Base-by-base conservation (phyloP, 2,888 invertebrate genomes). In the Hirtodrosophila trivittata region DNA sequence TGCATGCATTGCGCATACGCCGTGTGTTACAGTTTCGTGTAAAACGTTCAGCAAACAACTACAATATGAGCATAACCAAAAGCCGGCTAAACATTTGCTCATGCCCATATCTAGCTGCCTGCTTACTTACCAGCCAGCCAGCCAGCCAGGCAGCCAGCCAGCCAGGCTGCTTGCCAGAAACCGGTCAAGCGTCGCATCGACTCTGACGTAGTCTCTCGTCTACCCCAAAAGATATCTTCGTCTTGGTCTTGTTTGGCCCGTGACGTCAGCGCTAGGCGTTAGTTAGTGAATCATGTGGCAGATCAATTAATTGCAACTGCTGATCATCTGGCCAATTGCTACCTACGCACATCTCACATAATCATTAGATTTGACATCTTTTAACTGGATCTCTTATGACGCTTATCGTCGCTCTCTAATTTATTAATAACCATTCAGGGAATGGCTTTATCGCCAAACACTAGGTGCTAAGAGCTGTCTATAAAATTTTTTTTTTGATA, bases 1-100 rank as follows among this genome's bases (percentile, higher is more conserved):
- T 64, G 77, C 81, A 84, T 81, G 81, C 78, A 67, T 82, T 86
- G 86, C 86, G 80, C 80, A 80, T 80, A 86, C 86, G 80, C 76
- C 66, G 66, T 46, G 73, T 80, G 73, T 67, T 67, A 66, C 78
- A 75, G 46, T 74, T 73, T 76, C 54, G 38, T 46, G 26, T 25
- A 38, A 56, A 46, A 47, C 63, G 63, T 38, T 41, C 54, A 67
- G 26, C 39, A 50, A 49, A 37, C 55, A 47, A 56, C 42, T 38
- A 37, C 58, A 38, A 52, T 47, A 13, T 37, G 37, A 46, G 39
- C 43, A 56, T 35, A 43, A 25, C 33, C 37, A 67, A 54, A 47
- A 63, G 64, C 69, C 69, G 73, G 69, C 73, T 56, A 73, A 47
- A 67, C 62, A 56, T 73, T 70, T 21, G 56, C 38, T 39, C 49